Conservation (phyloP, 2,113 vertebrate genomes). For the Aptenodytes patagonicus region DNA sequence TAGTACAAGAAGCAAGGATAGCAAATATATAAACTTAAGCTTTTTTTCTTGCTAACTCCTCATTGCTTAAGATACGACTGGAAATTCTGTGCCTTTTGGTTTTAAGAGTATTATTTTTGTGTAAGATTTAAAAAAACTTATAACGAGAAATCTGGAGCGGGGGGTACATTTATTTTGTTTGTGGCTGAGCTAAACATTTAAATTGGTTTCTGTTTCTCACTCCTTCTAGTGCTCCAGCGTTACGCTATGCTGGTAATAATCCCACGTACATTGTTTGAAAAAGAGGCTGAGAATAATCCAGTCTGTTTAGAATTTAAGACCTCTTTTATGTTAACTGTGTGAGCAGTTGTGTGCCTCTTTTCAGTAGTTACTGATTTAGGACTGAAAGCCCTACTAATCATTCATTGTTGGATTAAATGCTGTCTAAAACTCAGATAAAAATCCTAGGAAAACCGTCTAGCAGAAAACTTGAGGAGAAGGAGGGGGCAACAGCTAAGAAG, state of each 20-base stretch:
- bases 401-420: not conserved
- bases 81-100: not conserved
- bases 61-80: not conserved
- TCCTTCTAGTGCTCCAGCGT: not conserved
- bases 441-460: not conserved
- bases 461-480: not conserved
- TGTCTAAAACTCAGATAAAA: not conserved
- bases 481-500: not conserved
- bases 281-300: not conserved
- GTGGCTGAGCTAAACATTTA: not conserved
- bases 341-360: not conserved
- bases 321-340: not conserved
- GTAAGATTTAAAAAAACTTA: not conserved
- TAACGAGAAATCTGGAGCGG: fast-evolving
- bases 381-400: not conserved
- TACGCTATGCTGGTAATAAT: fast-evolving
- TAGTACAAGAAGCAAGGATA: not conserved
- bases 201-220: not conserved
- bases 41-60: not conserved
- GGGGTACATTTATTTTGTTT: not conserved
- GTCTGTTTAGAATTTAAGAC: not conserved
- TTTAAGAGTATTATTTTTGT: not conserved
- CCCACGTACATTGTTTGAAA: not conserved
- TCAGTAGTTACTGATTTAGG: not conserved
- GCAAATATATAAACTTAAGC: not conserved